Evolutionary conservation across 2,888 invertebrate genomes (phyloP), one percentile per base, ranked within the genome.

Genomic region (Pseudanteris insignis): DNA sequence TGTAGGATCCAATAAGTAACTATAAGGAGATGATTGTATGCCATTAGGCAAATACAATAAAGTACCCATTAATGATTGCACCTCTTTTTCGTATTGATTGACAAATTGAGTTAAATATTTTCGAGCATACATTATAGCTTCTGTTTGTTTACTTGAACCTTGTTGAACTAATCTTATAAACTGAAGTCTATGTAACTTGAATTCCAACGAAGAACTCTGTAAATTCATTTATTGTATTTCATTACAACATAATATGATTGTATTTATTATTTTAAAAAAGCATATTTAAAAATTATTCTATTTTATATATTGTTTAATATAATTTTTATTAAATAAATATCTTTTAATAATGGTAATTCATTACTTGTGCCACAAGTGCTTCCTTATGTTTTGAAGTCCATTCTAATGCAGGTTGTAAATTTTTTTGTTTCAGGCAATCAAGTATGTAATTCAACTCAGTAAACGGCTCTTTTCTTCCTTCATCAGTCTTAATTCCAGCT

Each of bases 121-220:
- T 24, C 94, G 85, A 4, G 96, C 95, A 82, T 96, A 96, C 67
- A 84, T 82, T 57, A 97, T 90, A 7, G 95, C 94, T 70, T 94
- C 92, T 24, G 84, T 85, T 74, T 94, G 94, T 69, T 88, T 88
- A 24, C 82, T 77, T 13, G 85, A 81, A 2, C 89, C 89, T 76
- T 85, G 82, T 65, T 84, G 84, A 10, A 91, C 81, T 41, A 91
- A 80, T 73, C 89, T 88, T 72, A 94, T 87, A 77, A 92, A 94
- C 66, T 89, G 88, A 69, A 93, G 82, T 66, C 90, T 85, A 79
- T 93, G 93, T 47, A 94, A 81, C 77, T 90, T 90, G 77, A 92
- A 93, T 80, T 92, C 92, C 59, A 93, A 81, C 1, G 87, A 84
- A 18, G 88, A 88, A 76, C 85, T 85, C 83, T 83, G 72, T 47